Conservation (phyloP, 1,140 invertebrate genomes). For the Drosophila cardini region DNA sequence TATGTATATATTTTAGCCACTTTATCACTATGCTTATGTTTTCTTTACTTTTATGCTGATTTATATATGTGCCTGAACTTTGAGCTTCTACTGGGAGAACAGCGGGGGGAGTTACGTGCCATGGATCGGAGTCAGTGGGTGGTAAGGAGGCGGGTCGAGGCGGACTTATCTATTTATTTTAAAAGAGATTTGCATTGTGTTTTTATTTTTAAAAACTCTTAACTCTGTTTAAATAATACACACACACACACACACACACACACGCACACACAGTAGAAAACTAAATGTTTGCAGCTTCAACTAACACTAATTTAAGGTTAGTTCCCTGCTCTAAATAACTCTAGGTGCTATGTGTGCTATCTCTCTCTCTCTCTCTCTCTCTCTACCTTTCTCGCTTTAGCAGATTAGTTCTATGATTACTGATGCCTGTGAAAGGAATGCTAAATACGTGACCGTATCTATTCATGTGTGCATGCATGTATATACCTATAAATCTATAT, state of each 20-base stretch:
- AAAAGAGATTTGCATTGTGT: constrained; percentile 12
- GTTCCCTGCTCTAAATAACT: constrained; percentile 23
- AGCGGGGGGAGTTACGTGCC: constrained; percentile 6
- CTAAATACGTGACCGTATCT: constrained; percentile 9
- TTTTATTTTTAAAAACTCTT: too few species aligned
- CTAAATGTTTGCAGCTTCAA: background rate
- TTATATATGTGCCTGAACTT: constrained; percentile 29
- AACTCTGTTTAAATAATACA: background rate
- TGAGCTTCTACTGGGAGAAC: constrained; percentile 42
- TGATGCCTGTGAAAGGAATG: constrained; percentile 26
- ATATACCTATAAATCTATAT: constrained; percentile 20
- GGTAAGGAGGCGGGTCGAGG: background rate
- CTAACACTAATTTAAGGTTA: constrained; percentile 19
- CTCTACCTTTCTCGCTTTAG: background rate
- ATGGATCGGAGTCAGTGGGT: constrained; percentile 6
- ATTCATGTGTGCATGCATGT: constrained; percentile 3
- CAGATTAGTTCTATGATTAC: constrained; percentile 24
- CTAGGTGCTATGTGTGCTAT: constrained; percentile 20
- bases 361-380: background rate
- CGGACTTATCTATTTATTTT: constrained; percentile 17
- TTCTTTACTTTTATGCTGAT: constrained; percentile 12
- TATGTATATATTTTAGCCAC: constrained; percentile 41
- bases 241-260: constrained; percentile 13
- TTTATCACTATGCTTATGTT: constrained; percentile 54
- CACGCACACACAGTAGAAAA: background rate